Percentiles rank a stretch among this genome's conserved stretches.
These are phyloP conservation scores for Macrochelys suwanniensis DNA, from an alignment of 2,797 vertebrate species.

Conservation along the genomic window DNA sequence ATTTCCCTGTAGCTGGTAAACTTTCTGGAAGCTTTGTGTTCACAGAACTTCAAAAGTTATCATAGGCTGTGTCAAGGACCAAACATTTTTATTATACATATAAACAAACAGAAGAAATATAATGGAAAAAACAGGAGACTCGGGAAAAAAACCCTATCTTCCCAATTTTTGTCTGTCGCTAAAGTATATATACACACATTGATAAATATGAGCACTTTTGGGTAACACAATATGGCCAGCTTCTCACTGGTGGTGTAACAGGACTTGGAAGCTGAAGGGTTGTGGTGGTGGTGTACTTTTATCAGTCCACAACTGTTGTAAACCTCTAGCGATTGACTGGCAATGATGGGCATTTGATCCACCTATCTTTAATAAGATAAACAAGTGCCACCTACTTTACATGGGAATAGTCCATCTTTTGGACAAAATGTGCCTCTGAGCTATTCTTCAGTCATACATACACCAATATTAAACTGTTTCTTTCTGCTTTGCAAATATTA, in stretches of 20 bases:
- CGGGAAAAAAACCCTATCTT: background rate
- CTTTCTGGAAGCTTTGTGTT: background rate
- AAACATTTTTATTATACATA: background rate
- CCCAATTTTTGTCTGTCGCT: background rate
- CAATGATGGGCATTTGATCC: background rate
- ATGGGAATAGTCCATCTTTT: constrained; percentile 30
- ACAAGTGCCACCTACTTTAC: constrained; percentile 10
- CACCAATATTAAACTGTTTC: constrained; percentile 12
- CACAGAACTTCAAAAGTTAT: background rate
- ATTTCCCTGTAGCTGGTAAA: background rate
- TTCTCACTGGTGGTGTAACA: background rate
- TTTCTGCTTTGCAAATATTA: background rate
- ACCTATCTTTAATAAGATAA: constrained; percentile 27
- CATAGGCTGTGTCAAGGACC: background rate
- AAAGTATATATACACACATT: background rate
- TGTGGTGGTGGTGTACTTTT: background rate
- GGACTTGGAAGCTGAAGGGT: background rate
- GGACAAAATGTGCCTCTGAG: constrained; percentile 26
- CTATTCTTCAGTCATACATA: constrained; percentile 12
- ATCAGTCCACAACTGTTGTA: background rate
- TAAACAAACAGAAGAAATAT: background rate
- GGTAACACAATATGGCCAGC: background rate
- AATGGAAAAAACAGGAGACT: background rate
- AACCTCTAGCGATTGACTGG: background rate
- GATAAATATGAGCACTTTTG: background rate